A percentile compares a stretch with the other conserved stretches of the same genome.
These are phyloP conservation scores for Mastomys natalensis DNA, from an alignment of 2,113 vertebrate species.

Conservation along the genomic window DNA sequence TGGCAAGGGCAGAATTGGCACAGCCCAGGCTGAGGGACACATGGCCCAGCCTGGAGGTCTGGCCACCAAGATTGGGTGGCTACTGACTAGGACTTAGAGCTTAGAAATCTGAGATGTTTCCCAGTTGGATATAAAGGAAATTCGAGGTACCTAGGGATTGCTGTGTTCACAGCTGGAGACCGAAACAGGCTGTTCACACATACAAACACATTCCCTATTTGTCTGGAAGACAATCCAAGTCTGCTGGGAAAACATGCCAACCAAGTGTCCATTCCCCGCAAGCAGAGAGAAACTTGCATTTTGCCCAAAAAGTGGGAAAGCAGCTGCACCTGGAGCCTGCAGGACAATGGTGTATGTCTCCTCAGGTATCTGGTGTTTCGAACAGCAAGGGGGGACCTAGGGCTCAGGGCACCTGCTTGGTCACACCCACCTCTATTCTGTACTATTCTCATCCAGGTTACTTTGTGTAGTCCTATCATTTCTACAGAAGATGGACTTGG, in stretches of 20 bases:
- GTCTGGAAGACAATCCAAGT: not conserved
- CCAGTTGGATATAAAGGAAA: no score
- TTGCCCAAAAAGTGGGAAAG: not conserved
- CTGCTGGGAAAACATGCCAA: not conserved
- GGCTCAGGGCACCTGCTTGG: fast-evolving
- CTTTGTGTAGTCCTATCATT: not conserved
- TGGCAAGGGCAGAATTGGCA: not conserved
- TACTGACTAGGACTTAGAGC: no score
- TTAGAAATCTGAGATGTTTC: not conserved
- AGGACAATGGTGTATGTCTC: fast-evolving
- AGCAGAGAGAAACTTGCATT: not conserved
- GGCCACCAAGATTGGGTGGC: fast-evolving
- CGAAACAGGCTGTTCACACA: fast-evolving
- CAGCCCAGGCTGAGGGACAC: not conserved
- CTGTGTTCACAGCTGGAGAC: not conserved
- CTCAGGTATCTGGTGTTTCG: fast-evolving
- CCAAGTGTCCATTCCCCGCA: not conserved
- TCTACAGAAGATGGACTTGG: not conserved
- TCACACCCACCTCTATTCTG: fast-evolving
- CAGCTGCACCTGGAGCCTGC: not conserved
- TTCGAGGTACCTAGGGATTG: not conserved
- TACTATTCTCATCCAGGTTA: not conserved
- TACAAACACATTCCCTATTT: not conserved
- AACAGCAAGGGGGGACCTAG: not conserved
- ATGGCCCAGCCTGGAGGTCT: not conserved